Base-by-base conservation (phyloP, 2,113 vertebrate species). In the Equus quagga region DNA sequence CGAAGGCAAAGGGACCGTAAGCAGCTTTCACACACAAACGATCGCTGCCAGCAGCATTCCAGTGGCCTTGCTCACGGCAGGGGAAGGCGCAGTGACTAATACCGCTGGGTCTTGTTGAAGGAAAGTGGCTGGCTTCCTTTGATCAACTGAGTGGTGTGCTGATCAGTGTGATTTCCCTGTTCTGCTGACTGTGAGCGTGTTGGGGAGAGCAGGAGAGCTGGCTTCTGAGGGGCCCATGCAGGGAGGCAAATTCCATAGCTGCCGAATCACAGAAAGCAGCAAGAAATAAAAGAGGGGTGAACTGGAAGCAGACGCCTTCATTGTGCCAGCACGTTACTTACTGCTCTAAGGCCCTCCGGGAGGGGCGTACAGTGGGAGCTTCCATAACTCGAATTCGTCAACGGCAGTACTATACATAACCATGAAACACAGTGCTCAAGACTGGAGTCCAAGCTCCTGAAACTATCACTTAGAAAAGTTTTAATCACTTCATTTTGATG, bases 151-250 rank as follows among this genome's bases (percentile, higher is more conserved):
- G 97, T 94, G 90, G 83, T 96, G 91, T 97, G 97, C 97, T 97
- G 97, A 98, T 98, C 97, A 94, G 96, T 97, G 96, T 97, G 97
- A 97, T 96, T 97, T 97, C 95, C 98, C 97, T 97, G 97, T 96
- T 97, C 95, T 96, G 97, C 98, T 94, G 96, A 97, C 97, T 89
- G 94, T 64, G 97, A 98, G 97, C 87, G 0, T 92, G 95, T 78
- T 96, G 94, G 90, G 96, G 92, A 96, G 92, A 96, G 81, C 94
- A 86, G 94, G 97, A 95, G 81, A 92, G 94, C 96, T 94, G 94
- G 95, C 94, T 97, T 97, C 95, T 96, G 84, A 96, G 97, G 75
- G 67, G 92, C 97, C 96, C 97, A 97, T 91, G 97, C 95, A 95
- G 97, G 94, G 97, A 98, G 79, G 97, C 94, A 93, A 98, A 98